Base-by-base conservation (phyloP, 2,888 invertebrate genomes). In the Aspidiotus destructor region DNA sequence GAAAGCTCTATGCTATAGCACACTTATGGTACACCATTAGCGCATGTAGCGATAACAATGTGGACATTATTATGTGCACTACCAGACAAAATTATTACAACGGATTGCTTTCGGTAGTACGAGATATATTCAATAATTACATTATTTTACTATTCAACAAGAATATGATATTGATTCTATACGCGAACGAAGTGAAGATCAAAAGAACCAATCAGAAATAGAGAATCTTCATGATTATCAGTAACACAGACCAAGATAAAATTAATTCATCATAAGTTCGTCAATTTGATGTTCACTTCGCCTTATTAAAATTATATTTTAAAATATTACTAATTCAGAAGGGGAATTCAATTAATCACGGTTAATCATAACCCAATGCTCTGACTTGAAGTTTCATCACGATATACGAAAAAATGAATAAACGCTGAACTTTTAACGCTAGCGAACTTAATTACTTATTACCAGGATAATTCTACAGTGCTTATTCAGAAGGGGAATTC, bases 181-280 rank as follows among this genome's bases (percentile, higher is more conserved):
- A 68, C 15, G 17, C 0, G 7, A 1, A 8, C 13, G 7, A 15
- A 5, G 16, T 3, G 15, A 11, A 57, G 16, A 57, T 10, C 13
- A 68, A 41, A 68, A 65, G 15, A 58, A 41, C 16, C n/a, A 16
- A 53, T 53, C 70, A 71, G 70, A 70, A 61, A 63, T 57, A 60
- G n/a, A 67, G n/a, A 44, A 44, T 53, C 16, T 48, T 48, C 60
- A 72, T 70, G 60, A 57, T 60, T 70, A 70, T 77, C 77, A 77
- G 73, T 73, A 77, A 77, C 76, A 77, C 76, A 74, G 77, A 77
- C 77, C 77, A 75, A 74, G 40, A 40, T 17, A 60, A 40, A 72
- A 70, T 68, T 71, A 7, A 70, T 71, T 74, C 73, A 73, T 73
- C 71, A 73, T 60, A 15, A 13, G 28, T 28, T 28, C 28, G 28